Evolutionary conservation across 1,140 invertebrate species (phyloP), one percentile per base, ranked within the genome.

Genomic region (Dendroctonus valens): DNA sequence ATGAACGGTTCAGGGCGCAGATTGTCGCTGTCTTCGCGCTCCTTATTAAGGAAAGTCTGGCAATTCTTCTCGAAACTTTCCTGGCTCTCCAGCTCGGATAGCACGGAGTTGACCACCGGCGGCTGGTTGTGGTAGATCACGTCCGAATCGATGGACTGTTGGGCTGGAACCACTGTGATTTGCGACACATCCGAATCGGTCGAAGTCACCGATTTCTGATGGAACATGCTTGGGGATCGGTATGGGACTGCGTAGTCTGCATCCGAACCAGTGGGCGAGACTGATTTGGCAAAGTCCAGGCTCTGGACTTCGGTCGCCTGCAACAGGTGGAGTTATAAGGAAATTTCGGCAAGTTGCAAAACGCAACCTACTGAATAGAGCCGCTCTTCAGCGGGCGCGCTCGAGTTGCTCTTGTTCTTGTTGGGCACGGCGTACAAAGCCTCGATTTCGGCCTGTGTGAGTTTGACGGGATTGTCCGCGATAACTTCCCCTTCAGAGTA

Each of bases 81-180:
- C 42, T 75, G 74, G 60, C 73, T 74, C 12, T 80, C 79, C 12
- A 80, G 65, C 41, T 79, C 73, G 0, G 75, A 69, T 38, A 79
- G 59, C 14, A 78, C 74, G 11, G 69, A 68, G 64, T 70, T 71
- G 9, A 67, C 65, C 11, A 64, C 69, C 15, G 51, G 54, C 1
- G 68, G 40, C 11, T n/a, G n/a, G 46, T 67, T 69, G 51, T 76
- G 70, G 53, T 77, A 77, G 62, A 79, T 78, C 40, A 78, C 69
- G 52, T 77, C 77, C 4, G 76, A 76, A 60, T 77, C 77, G 14
- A 75, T 61, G 41, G 77, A 73, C 72, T 75, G 73, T 54, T 76
- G 72, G 6, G 63, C 54, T 49, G 73, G 71, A 41, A 77, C 63
- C 26, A 74, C 67, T n/a, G 69, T 72, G 2, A 72, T 62, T 65